Evolutionary conservation across 2,797 vertebrate genomes (phyloP).

Genomic region (Gastrophryne carolinensis): DNA sequence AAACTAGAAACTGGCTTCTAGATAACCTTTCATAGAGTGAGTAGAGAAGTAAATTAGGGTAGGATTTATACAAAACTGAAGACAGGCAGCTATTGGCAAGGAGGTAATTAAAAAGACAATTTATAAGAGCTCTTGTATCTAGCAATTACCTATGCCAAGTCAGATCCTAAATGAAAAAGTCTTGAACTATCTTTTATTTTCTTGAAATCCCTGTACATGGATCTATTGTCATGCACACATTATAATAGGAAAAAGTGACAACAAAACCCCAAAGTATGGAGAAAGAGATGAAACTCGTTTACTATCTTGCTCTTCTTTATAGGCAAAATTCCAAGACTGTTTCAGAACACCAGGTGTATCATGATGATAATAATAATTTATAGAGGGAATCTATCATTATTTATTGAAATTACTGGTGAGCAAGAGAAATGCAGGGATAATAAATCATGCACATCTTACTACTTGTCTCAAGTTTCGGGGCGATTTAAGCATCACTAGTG

Average conservation of each 20-base stretch:
- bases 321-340: neutral
- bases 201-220: slow-evolving; percentile 53
- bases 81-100: slow-evolving; percentile 43
- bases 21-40: slow-evolving; percentile 45
- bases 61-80: slow-evolving; percentile 50
- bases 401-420: neutral
- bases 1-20: neutral
- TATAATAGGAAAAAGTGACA: slow-evolving; percentile 48
- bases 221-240: slow-evolving; percentile 56
- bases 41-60: slow-evolving; percentile 55
- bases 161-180: slow-evolving; percentile 58
- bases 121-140: slow-evolving; percentile 50
- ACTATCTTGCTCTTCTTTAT: slow-evolving; percentile 1
- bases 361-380: neutral
- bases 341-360: slow-evolving; percentile 17
- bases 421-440: neutral
- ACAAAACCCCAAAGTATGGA: slow-evolving; percentile 10
- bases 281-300: neutral
- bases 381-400: slow-evolving; percentile 13
- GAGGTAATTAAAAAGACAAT: slow-evolving; percentile 50
- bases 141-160: slow-evolving; percentile 57
- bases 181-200: slow-evolving; percentile 48
- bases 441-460: neutral
- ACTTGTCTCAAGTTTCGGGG: neutral
- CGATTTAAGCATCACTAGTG: neutral